These are phyloP conservation scores for Euschistus heros DNA, from an alignment of 1,140 invertebrate genomes.

Conservation along the genomic window DNA sequence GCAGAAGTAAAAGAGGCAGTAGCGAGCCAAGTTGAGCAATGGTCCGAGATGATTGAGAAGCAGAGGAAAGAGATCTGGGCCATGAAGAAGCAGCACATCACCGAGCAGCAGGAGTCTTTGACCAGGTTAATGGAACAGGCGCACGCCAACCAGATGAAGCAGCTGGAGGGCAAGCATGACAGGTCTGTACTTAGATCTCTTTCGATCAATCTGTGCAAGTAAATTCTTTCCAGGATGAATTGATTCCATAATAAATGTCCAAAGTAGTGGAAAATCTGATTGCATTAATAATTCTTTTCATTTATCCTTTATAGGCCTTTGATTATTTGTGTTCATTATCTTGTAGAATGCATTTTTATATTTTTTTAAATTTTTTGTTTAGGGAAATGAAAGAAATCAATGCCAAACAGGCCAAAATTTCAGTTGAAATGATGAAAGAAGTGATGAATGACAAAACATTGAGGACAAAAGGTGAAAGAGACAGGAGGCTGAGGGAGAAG, in stretches of 20 bases:
- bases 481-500: conserved; percentile 83
- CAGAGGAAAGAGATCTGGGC: conserved; percentile 91
- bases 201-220: too few species aligned
- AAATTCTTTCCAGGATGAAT: too few species aligned
- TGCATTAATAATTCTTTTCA: too few species aligned
- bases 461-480: conserved; percentile 94
- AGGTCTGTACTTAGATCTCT: conserved; percentile 44
- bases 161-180: conserved; percentile 80
- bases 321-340: too few species aligned
- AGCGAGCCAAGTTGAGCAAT: conserved; percentile 81
- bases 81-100: conserved; percentile 65
- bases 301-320: too few species aligned
- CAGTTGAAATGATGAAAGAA: conserved; percentile 92
- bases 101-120: conserved; percentile 74
- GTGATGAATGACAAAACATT: conserved; percentile 92
- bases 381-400: conserved; percentile 96
- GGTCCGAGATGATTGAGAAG: conserved; percentile 79
- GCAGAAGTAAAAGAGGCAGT: conserved; percentile 68
- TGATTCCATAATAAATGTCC: too few species aligned
- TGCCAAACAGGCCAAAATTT: conserved; percentile 85
- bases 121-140: conserved; percentile 75
- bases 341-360: too few species aligned
- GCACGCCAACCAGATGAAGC: conserved; percentile 80
- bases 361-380: background rate
- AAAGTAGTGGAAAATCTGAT: too few species aligned